These are phyloP conservation scores for Ataeniobius toweri DNA, from an alignment of 2,797 vertebrate genomes.

Conservation along the genomic window DNA sequence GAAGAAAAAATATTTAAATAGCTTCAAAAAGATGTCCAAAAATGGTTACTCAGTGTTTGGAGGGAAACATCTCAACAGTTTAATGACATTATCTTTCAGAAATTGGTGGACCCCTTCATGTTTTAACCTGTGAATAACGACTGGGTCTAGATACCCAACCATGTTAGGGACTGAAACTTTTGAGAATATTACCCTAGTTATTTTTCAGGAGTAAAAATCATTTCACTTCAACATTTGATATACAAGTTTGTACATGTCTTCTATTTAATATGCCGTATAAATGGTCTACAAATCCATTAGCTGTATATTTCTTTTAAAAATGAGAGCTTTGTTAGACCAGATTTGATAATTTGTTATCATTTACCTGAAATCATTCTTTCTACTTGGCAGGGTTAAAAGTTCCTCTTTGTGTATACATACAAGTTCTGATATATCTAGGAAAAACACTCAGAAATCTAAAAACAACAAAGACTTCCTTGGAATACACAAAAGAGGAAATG, in stretches of 20 bases:
- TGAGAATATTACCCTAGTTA: too few species aligned
- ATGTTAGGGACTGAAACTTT: not conserved
- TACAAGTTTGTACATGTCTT: too few species aligned
- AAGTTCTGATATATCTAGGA: slow-evolving; percentile 19
- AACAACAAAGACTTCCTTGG: slow-evolving; percentile 59
- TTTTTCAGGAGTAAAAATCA: not conserved
- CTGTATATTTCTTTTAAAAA: not conserved
- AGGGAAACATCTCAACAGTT: not conserved
- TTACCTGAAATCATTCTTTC: not conserved
- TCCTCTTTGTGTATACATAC: not conserved
- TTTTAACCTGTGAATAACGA: not conserved
- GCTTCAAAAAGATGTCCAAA: not conserved
- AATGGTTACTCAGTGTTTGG: not conserved
- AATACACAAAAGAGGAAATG: slow-evolving; percentile 65
- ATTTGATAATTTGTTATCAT: not conserved
- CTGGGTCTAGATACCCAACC: not conserved
- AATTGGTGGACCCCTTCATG: not conserved
- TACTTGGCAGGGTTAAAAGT: not conserved
- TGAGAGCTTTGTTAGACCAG: not conserved
- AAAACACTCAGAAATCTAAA: slow-evolving; percentile 43
- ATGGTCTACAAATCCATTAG: not conserved
- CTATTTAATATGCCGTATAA: not conserved
- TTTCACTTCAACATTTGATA: not conserved
- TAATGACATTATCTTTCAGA: not conserved
- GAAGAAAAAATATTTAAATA: not conserved